phyloP scores from a whole-genome alignment of 2,797 vertebrate genomes.

The Hyperoplus lanceolatus region DNA sequence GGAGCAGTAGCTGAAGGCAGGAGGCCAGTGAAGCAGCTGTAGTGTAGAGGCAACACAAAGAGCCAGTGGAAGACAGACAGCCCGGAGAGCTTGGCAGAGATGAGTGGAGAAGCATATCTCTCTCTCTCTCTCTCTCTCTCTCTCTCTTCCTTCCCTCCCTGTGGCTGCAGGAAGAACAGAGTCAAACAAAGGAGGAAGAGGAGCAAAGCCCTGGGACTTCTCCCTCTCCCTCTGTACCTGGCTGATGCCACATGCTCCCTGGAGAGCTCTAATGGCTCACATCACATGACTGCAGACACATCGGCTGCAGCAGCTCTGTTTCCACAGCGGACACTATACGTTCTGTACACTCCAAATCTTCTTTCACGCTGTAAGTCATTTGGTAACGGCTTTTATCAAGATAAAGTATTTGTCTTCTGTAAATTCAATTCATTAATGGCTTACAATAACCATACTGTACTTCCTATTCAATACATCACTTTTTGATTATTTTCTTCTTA shows the following conservation, averaged over 20 bases:
- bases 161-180: conserved; percentile 69
- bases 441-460: too few species aligned
- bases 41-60: conserved; percentile 75
- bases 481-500: too few species aligned
- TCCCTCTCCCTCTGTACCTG: conserved; percentile 36
- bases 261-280: conserved; percentile 27
- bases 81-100: conserved; percentile 66
- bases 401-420: too few species aligned
- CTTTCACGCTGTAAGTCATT: too few species aligned
- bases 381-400: too few species aligned
- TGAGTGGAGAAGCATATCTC: conserved; percentile 63
- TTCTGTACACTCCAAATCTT: too few species aligned
- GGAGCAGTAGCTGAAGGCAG: conserved; percentile 69
- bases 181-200: conserved; percentile 71
- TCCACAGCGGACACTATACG: conserved; percentile 25
- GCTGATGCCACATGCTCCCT: conserved; percentile 34
- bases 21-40: conserved; percentile 26
- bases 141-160: conserved; percentile 44
- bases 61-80: conserved; percentile 73
- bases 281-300: conserved; percentile 36
- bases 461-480: too few species aligned
- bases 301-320: conserved; percentile 31
- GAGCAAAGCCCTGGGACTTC: conserved; percentile 34
- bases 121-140: conserved; percentile 40
- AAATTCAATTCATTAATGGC: too few species aligned